Conservation (phyloP, 2,888 invertebrate species). For the Eledona agricola region DNA sequence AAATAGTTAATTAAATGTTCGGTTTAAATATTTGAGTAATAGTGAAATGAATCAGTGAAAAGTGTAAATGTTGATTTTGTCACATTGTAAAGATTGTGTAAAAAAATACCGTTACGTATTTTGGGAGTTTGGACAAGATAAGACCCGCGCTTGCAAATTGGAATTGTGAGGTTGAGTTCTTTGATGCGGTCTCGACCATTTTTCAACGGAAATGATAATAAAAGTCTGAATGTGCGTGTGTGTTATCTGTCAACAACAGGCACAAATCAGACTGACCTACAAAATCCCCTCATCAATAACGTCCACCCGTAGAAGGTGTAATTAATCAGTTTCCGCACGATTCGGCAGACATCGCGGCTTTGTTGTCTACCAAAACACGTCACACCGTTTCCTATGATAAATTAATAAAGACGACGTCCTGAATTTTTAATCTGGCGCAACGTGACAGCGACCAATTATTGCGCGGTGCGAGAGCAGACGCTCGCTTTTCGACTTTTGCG, state of each 20-base stretch:
- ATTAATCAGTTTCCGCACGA: conserved; percentile 50
- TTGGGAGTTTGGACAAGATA: too few species aligned
- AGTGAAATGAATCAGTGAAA: too few species aligned
- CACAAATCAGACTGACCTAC: conserved; percentile 57
- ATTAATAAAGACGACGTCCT: conserved; percentile 22
- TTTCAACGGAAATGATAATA: too few species aligned
- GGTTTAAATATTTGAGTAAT: too few species aligned
- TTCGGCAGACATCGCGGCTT: conserved; percentile 32
- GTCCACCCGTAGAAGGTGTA: conserved; percentile 48
- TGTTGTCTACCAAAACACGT: conserved; percentile 30
- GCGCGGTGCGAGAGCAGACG: conserved; percentile 3
- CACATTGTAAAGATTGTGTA: too few species aligned
- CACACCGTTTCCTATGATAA: conserved; percentile 34
- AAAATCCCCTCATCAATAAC: conserved; percentile 57
- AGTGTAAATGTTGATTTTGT: too few species aligned
- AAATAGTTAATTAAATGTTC: too few species aligned
- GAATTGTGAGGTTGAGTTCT: too few species aligned
- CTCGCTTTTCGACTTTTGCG: conserved; percentile 15
- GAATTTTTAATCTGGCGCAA: conserved; percentile 7
- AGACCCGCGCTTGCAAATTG: too few species aligned
- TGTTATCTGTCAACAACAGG: conserved; percentile 55
- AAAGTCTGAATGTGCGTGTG: conserved; percentile 44
- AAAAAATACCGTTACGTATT: too few species aligned
- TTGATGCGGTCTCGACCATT: too few species aligned
- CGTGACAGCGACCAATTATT: conserved; percentile 16